These are phyloP conservation scores for Acridotheres tristis DNA, from an alignment of 2,797 vertebrate genomes.

Conservation along the genomic window DNA sequence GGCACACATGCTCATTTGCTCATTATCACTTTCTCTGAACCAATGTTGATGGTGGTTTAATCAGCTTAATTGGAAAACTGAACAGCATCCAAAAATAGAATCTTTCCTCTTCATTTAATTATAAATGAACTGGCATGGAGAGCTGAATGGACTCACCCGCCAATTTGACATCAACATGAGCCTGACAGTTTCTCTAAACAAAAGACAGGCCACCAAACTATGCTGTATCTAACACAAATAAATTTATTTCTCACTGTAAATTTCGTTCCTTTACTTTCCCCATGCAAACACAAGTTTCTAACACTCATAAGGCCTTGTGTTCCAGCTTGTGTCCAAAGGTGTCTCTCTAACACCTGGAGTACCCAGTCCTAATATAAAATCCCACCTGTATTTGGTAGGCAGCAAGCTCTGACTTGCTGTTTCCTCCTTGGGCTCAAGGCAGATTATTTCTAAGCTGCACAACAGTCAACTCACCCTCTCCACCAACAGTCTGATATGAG, in stretches of 20 bases:
- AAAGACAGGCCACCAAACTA: neutral
- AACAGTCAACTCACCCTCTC: neutral
- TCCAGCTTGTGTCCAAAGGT: neutral
- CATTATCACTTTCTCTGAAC: neutral
- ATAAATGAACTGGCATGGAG: neutral
- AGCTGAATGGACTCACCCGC: neutral
- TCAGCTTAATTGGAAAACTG: constrained; percentile 8
- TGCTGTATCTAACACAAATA: neutral
- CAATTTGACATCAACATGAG: neutral
- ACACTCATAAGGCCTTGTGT: neutral
- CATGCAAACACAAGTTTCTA: neutral
- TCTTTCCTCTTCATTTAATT: constrained; percentile 5
- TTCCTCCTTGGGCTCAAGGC: neutral
- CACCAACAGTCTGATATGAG: neutral
- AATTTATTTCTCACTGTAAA: neutral
- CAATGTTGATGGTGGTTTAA: neutral
- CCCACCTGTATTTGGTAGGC: neutral
- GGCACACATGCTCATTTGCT: neutral
- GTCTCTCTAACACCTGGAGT: neutral
- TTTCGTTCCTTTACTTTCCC: neutral
- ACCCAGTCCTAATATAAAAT: neutral
- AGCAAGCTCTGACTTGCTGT: neutral
- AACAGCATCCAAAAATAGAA: constrained; percentile 6
- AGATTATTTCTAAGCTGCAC: neutral
- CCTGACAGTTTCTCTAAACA: neutral